A percentile compares a stretch with the other conserved stretches of the same genome.
Evolutionary conservation across 2,113 vertebrate species (phyloP).

Genomic region (Otocyon megalotis): DNA sequence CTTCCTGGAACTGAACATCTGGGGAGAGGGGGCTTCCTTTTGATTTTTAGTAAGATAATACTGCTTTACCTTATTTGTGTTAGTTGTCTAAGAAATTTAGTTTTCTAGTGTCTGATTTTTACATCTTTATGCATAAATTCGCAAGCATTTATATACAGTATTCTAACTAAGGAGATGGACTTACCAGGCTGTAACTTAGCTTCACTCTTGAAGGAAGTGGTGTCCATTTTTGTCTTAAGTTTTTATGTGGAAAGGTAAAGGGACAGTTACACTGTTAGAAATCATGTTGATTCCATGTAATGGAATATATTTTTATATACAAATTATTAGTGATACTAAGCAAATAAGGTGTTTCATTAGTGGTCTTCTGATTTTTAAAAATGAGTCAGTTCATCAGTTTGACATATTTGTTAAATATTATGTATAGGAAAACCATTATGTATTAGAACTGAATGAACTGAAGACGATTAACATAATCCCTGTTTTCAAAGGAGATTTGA

Average conservation of each 20-base stretch:
- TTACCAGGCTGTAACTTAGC: background rate
- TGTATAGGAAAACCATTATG: background rate
- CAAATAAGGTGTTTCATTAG: background rate
- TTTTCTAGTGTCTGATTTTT: background rate
- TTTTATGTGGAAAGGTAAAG: constrained; percentile 50
- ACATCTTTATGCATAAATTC: background rate
- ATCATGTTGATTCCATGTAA: background rate
- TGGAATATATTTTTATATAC: constrained; percentile 23
- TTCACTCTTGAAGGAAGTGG: background rate
- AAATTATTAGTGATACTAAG: constrained; percentile 20
- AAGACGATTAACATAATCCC: constrained; percentile 2
- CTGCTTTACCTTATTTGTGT: background rate
- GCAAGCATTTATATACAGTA: background rate
- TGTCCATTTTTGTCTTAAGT: constrained; percentile 12
- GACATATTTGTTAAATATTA: constrained; percentile 24
- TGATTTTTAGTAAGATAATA: background rate
- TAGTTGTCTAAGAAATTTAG: background rate
- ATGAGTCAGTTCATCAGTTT: constrained; percentile 21
- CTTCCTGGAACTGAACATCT: background rate
- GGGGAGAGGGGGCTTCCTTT: background rate
- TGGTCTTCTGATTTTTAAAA: constrained; percentile 37
- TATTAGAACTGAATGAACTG: constrained; percentile 41
- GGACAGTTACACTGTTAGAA: constrained; percentile 7
- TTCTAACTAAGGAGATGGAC: background rate
- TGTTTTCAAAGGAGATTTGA: constrained; percentile 29